A percentile compares a stretch with the other conserved stretches of the same genome.
Conservation (phyloP, 2,797 vertebrate genomes). For the Gymnothorax javanicus region DNA sequence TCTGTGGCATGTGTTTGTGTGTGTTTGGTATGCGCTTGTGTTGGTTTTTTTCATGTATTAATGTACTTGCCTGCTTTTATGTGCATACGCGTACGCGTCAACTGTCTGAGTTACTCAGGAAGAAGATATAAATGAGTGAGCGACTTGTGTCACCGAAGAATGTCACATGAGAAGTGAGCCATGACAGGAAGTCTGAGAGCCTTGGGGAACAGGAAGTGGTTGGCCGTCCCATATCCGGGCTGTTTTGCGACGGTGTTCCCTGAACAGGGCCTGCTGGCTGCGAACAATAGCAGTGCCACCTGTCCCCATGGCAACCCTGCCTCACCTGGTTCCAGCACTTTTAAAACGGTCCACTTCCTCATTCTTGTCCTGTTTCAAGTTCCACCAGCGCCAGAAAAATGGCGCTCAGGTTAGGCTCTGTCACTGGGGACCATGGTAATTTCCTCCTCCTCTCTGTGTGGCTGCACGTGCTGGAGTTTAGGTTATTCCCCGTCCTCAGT, state of each 20-base stretch:
- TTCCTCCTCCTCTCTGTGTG: neutral
- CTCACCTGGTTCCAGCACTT: neutral
- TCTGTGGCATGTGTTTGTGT: neutral
- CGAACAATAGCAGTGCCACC: constrained; percentile 13
- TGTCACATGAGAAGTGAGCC: neutral
- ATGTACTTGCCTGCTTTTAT: neutral
- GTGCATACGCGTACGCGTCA: neutral
- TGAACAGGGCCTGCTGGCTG: neutral
- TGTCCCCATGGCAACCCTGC: neutral
- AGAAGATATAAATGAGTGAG: neutral
- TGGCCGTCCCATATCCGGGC: neutral
- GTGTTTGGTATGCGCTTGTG: neutral
- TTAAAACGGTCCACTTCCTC: neutral
- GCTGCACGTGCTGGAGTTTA: neutral
- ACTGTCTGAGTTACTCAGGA: neutral
- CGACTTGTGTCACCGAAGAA: neutral
- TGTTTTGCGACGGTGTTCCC: neutral
- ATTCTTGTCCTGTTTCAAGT: neutral
- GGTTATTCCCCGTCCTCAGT: neutral
- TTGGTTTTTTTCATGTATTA: neutral
- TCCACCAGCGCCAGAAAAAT: neutral
- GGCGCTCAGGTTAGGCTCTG: neutral
- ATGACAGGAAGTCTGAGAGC: constrained; percentile 19
- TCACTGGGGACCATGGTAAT: neutral
- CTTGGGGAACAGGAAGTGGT: constrained; percentile 26